Evolutionary conservation across 1,140 invertebrate genomes (phyloP).

Genomic region (Stenopsyche tienmushanensis): DNA sequence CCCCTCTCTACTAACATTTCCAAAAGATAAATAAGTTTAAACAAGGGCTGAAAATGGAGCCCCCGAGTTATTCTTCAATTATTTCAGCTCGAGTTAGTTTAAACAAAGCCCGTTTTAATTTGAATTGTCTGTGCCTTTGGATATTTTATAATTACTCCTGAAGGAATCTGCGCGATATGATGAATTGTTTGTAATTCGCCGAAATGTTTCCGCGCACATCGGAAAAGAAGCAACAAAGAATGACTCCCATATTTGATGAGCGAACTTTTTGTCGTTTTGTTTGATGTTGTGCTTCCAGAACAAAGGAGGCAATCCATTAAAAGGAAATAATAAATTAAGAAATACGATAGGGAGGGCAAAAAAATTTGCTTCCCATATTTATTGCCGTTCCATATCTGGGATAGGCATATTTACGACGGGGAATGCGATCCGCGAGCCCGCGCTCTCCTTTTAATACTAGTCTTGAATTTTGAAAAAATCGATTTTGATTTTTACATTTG

Average conservation of each 20-base stretch:
- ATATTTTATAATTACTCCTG: constrained; percentile 40
- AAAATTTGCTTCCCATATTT: constrained; percentile 14
- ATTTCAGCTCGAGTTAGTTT: constrained; percentile 41
- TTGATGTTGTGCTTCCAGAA: constrained; percentile 30
- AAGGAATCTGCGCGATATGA: constrained; percentile 37
- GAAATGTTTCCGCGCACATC: constrained; percentile 30
- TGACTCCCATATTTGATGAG: constrained; percentile 34
- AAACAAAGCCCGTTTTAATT: constrained; percentile 40
- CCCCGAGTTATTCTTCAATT: constrained; percentile 41
- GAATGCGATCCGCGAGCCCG: too few relatives aligned
- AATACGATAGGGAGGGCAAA: constrained; percentile 12
- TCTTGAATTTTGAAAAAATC: too few relatives aligned
- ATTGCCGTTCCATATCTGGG: neutral
- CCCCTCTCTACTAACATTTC: constrained; percentile 11
- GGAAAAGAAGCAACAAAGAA: constrained; percentile 34
- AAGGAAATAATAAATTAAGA: constrained; percentile 34
- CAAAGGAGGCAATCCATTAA: constrained; percentile 36
- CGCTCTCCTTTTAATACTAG: too few relatives aligned
- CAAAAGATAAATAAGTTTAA: constrained; percentile 40
- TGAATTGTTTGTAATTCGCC: constrained; percentile 40
- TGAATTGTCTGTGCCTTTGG: constrained; percentile 33
- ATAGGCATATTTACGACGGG: neutral
- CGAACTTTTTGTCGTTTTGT: constrained; percentile 36
- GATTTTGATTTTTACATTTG: too few relatives aligned
- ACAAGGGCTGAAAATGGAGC: constrained; percentile 36